Evolutionary conservation across 1,140 invertebrate genomes (phyloP), one percentile per base, ranked within the genome.

Genomic region (Pygmarrhopalites habei): DNA sequence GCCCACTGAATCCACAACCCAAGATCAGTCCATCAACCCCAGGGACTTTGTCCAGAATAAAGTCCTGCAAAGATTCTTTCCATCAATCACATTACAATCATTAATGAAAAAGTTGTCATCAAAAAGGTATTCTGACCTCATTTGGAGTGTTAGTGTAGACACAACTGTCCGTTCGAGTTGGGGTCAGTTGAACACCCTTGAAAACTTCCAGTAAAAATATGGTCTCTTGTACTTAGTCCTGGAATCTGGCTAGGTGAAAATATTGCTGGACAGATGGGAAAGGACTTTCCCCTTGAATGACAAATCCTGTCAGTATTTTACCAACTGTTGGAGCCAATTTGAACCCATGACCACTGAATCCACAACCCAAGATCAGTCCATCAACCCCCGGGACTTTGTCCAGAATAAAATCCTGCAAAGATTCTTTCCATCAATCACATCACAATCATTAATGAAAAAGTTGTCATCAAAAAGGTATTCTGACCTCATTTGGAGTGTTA

Each of bases 331-430:
- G 62, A 2, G 44, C 58, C 3, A 68, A 28, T 41, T 68, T 68
- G 47, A 68, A 68, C 23, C 66, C 66, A 58, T 68, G 66, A 1
- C 66, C 66, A 65, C 66, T 68, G 29, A 68, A 68, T 4, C 66
- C 66, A 55, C 51, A 60, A 0, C 58, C 66, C 4, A 68, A 30
- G 19, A 61, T 52, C 19, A 64, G 26, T n/a, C 53, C 59, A 0
- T 19, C 12, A 53, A 53, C 26, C 14, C 39, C 32, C 1, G 62
- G 62, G 4, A 70, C 32, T 41, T 60, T 14, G 25, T 67, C 69
- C 26, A 70, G 32, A 29, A 70, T 62, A 23, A 60, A 70, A 23
- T 67, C 62, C 1, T 25, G 14, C n/a, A n/a, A n/a, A n/a, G n/a
- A n/a, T n/a, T n/a, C n/a, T n/a, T n/a, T n/a, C n/a, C n/a, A n/a